Evolutionary conservation across 2,888 invertebrate genomes (phyloP).

Genomic region (Maniola hyperantus): DNA sequence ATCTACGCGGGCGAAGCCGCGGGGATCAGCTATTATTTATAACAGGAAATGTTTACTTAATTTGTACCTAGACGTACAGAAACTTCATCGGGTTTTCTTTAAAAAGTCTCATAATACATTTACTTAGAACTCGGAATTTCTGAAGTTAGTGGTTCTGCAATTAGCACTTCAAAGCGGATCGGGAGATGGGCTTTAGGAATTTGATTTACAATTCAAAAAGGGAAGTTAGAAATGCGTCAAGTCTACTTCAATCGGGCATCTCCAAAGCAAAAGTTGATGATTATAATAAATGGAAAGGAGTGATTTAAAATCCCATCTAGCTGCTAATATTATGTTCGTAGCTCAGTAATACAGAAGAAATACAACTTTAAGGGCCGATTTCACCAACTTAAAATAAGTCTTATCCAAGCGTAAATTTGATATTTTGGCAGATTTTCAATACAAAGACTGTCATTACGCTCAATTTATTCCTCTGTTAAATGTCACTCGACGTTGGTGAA

Average conservation of each 20-base stretch:
- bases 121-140: background rate
- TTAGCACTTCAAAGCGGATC: conserved; percentile 77
- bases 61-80: background rate
- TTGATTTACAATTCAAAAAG: conserved; percentile 79
- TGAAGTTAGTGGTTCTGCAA: conserved; percentile 59
- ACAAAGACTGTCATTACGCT: no score
- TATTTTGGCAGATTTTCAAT: no score
- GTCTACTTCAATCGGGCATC: conserved; percentile 37
- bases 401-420: no score
- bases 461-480: no score
- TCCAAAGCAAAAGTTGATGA: background rate
- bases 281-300: background rate
- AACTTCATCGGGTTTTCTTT: background rate
- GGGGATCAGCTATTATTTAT: no score
- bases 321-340: no score
- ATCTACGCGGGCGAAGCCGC: no score
- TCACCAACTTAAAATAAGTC: no score
- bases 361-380: no score
- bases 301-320: background rate
- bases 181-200: conserved; percentile 64
- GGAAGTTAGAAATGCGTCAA: conserved; percentile 50
- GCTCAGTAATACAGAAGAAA: no score
- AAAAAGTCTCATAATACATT: background rate
- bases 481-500: no score
- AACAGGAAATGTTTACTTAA: no score